Evolutionary conservation across 2,888 invertebrate genomes (phyloP), one percentile per base, ranked within the genome.

Genomic region (Yponomeuta cagnagella): DNA sequence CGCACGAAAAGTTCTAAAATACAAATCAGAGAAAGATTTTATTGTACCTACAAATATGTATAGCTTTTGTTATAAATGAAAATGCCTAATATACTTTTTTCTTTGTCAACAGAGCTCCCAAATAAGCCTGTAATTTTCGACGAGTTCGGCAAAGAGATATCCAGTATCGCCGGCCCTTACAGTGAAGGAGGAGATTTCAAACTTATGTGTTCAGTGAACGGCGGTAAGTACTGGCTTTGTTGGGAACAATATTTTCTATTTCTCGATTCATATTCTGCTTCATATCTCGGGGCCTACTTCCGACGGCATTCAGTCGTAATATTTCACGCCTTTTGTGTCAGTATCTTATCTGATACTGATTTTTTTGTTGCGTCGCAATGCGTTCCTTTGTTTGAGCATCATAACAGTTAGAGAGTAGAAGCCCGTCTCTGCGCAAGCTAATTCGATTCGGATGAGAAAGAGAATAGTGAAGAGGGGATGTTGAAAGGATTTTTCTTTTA

Each of bases 61-160:
- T 2, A 64, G 1, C 64, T 64, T 64, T n/a, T 64, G 31, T n/a
- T 30, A 64, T 9, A 63, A 64, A 64, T 30, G 30, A 64, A 64
- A 31, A 64, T 30, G 31, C 30, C 64, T 64, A 65, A 31, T 3
- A 58, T 58, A 58, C 12, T 58, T 52, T 58, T 58, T 58, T 58
- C 52, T 58, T 58, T 15, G 52, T 15, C 93, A 93, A 70, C 94
- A 96, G 96, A 95, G 79, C 95, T 96, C 71, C 96, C 96, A 12
- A 93, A 94, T 77, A 95, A 94, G 80, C 96, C 96, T 72, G 94
- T 93, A 77, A 95, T 96, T 80, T 94, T 95, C 80, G 95, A 96
- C 83, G 95, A 95, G 79, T 93, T 93, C 75, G 95, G 95, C 48
- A 94, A 93, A 77, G 94, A 94, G 78, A 93, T 96, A 72, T 86